Base-by-base conservation (phyloP, 1,140 invertebrate genomes). In the Stegodyphus dumicola region DNA sequence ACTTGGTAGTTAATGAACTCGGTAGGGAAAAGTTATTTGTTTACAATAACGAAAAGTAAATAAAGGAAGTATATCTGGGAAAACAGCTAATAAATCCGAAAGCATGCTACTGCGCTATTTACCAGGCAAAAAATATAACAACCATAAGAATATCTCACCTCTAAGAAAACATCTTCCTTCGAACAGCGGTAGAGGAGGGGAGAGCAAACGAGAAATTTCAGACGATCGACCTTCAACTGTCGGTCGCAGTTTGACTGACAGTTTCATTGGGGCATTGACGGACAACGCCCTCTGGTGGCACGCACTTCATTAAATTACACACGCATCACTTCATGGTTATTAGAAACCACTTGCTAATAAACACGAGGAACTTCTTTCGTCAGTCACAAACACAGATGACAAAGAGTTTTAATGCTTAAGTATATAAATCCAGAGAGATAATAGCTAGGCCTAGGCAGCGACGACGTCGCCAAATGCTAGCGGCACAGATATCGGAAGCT, bases 211-310 rank as follows among this genome's bases (percentile, higher is more conserved):
- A 56, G 64, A 77, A 85, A 85, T 85, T 85, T 85, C 81, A 66
- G 81, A 85, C 71, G 81, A 85, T 85, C 81, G 81, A 85, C 81
- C 81, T 85, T 85, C 81, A 77, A 52, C 74, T 75, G 81, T 85
- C 81, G 81, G 81, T 77, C 81, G 73, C 74, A 85, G 71, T 85
- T 85, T 85, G 81, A 85, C 64, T 85, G 81, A 85, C 81, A 85
- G 81, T 85, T 85, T 85, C 81, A 85, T 85, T 77, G 74, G 74
- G 70, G 66, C 74, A 77, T 66, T 70, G 81, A 70, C 52, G 74
- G 53, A 52, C 81, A 85, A 77, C 81, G 81, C 73, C 81, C 81
- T 85, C 81, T 85, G 15, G 60, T 33, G 74, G 73, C 56, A 15
- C 54, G 13, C 79, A 74, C 54, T 56, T 81, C 79, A 75, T 83